Conservation (phyloP, 2,113 vertebrate genomes). For the Amphiprion percula region DNA sequence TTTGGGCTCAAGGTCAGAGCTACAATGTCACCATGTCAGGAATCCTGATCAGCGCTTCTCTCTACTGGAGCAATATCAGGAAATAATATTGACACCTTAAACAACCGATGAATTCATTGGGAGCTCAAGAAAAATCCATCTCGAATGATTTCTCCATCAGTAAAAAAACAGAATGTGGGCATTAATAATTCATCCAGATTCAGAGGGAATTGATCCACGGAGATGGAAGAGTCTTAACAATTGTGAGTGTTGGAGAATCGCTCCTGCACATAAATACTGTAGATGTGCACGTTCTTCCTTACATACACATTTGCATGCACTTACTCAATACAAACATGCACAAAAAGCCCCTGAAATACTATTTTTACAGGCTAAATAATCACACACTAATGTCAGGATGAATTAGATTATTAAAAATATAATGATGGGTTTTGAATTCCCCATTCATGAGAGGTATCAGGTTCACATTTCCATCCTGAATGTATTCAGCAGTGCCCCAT, state of each 20-base stretch:
- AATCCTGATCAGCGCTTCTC: slow-evolving; percentile 66
- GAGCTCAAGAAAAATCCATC: slow-evolving; percentile 75
- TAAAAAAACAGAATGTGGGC: slow-evolving; percentile 78
- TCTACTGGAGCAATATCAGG: slow-evolving; percentile 54
- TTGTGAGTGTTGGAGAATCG: slow-evolving; percentile 42
- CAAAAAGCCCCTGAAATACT: slow-evolving; percentile 1
- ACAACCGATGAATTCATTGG: slow-evolving; percentile 80
- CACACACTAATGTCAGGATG: slow-evolving; percentile 21
- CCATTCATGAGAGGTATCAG: slow-evolving; percentile 18
- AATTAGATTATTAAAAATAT: slow-evolving; percentile 49
- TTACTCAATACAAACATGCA: background rate
- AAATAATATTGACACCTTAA: slow-evolving; percentile 80
- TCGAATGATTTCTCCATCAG: slow-evolving; percentile 82
- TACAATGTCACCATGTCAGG: slow-evolving; percentile 54
- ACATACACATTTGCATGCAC: background rate
- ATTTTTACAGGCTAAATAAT: slow-evolving; percentile 29
- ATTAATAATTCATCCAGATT: slow-evolving; percentile 84
- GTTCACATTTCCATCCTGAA: slow-evolving; percentile 40
- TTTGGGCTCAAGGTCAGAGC: slow-evolving; percentile 72
- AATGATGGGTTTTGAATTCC: slow-evolving; percentile 25
- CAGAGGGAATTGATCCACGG: slow-evolving; percentile 76
- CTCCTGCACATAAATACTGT: slow-evolving; percentile 16
- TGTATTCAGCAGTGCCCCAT: slow-evolving; percentile 41
- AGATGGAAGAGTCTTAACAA: slow-evolving; percentile 51
- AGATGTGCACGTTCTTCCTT: slow-evolving; percentile 11